These are phyloP conservation scores for Chelonus insularis DNA, from an alignment of 1,140 invertebrate genomes.

Conservation along the genomic window DNA sequence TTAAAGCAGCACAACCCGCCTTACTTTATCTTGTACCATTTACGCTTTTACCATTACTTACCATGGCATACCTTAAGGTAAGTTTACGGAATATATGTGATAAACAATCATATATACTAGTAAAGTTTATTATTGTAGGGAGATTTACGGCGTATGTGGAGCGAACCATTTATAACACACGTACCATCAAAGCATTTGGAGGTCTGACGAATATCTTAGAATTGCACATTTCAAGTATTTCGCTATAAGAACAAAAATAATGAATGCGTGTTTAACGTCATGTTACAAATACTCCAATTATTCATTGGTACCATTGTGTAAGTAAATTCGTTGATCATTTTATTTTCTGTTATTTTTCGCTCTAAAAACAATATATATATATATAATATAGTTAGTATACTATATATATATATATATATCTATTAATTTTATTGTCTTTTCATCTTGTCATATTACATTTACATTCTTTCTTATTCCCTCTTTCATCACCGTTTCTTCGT, in stretches of 20 bases:
- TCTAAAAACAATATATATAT: no score
- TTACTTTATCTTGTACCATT: conserved; percentile 96
- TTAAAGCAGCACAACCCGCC: conserved; percentile 96
- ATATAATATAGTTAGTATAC: no score
- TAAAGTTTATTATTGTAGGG: conserved; percentile 72
- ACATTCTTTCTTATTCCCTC: neutral
- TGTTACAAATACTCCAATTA: conserved; percentile 34
- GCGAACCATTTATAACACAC: conserved; percentile 90
- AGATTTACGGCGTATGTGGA: conserved; percentile 96
- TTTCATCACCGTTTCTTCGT: conserved; percentile 1
- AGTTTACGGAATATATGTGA: no score
- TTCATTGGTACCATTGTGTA: conserved; percentile 36
- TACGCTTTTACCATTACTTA: conserved; percentile 90
- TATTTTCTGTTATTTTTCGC: neutral
- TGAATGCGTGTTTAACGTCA: conserved; percentile 29
- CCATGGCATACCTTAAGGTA: conserved; percentile 98
- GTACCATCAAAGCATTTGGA: conserved; percentile 75
- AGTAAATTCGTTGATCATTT: conserved; percentile 33
- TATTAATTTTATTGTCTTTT: no score
- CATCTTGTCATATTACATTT: no score
- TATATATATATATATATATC: no score
- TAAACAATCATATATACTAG: neutral
- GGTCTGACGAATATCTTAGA: conserved; percentile 63
- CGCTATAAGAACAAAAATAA: conserved; percentile 25
- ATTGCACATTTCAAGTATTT: conserved; percentile 20